These are phyloP conservation scores for Homarus gammarus DNA, from an alignment of 2,888 invertebrate genomes.

Conservation along the genomic window DNA sequence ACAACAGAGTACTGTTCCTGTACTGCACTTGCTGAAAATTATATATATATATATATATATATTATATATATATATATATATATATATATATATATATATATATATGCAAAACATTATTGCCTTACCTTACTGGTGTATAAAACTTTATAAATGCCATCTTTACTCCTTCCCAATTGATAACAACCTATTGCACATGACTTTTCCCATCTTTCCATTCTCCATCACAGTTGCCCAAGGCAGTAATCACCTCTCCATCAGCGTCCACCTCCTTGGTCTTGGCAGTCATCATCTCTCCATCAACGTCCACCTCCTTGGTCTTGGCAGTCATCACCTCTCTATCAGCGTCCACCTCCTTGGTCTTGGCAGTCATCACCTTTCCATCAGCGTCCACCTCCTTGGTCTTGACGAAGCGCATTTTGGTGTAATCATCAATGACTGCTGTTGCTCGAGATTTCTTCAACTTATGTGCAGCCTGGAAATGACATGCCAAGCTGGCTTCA, in stretches of 20 bases:
- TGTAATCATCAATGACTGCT: constrained; percentile 52
- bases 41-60: too few relatives aligned
- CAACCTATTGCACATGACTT: neutral
- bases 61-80: too few relatives aligned
- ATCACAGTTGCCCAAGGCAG: neutral
- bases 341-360: too few relatives aligned
- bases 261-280: too few relatives aligned
- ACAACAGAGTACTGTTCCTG: too few relatives aligned
- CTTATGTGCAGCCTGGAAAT: constrained; percentile 56
- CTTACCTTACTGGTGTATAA: neutral
- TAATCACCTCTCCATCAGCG: neutral
- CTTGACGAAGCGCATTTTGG: constrained; percentile 44
- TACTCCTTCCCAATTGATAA: neutral
- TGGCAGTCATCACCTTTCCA: neutral
- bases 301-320: too few relatives aligned
- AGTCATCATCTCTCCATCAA: too few relatives aligned
- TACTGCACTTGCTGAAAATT: too few relatives aligned
- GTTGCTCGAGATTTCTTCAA: constrained; percentile 54
- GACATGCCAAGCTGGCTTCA: too few relatives aligned
- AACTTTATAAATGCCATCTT: neutral
- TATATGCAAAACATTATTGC: neutral
- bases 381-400: constrained; percentile 42
- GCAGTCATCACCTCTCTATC: too few relatives aligned
- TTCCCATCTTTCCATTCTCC: neutral
- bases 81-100: too few relatives aligned